Evolutionary conservation across 1,140 invertebrate genomes (phyloP), one percentile per base, ranked within the genome.

Genomic region (Melanaphis sacchari): DNA sequence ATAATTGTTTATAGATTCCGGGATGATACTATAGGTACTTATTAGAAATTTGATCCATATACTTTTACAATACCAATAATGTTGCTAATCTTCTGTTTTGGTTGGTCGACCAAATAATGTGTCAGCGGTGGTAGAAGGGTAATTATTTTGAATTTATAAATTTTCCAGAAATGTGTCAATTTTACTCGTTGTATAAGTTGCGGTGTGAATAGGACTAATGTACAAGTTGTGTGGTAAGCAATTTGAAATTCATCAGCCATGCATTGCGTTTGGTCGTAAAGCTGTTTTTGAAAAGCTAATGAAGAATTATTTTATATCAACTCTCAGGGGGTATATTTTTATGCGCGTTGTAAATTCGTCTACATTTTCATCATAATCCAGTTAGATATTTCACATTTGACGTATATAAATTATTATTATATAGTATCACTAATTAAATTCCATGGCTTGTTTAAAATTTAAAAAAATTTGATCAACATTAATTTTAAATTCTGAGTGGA

Each of bases 341-440:
- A 76, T 76, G 59, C 81, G 22, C 2, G 36, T 82, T 82, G 36
- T 22, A 82, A 82, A 82, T 82, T 82, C 36, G 38, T 82, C 40
- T 82, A 82, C n/a, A 24, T 82, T 82, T 82, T 82, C 38, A 21
- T 24, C 38, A 40, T 82, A 82, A 82, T 40, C 81, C 3, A 40
- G 81, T 82, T 82, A 82, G 22, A 82, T 82, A 24, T 82, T 82
- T 40, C 81, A 82, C 22, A 82, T 82, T 82, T 40, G n/a, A 82
- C 38, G 81, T 82, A 21, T 22, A 9, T n/a, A 22, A 8, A 82
- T n/a, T 76, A 76, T 66, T 66, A 66, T 76, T 76, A 76, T 76
- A 38, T 21, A 82, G 38, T 40, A 38, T 38, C 81, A 40, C 22
- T 82, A 82, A 82, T 82, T 82, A 82, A 36, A 82, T 82, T 82